phyloP scores from a whole-genome alignment of 2,797 vertebrate species.

The Acanthurus tractus region DNA sequence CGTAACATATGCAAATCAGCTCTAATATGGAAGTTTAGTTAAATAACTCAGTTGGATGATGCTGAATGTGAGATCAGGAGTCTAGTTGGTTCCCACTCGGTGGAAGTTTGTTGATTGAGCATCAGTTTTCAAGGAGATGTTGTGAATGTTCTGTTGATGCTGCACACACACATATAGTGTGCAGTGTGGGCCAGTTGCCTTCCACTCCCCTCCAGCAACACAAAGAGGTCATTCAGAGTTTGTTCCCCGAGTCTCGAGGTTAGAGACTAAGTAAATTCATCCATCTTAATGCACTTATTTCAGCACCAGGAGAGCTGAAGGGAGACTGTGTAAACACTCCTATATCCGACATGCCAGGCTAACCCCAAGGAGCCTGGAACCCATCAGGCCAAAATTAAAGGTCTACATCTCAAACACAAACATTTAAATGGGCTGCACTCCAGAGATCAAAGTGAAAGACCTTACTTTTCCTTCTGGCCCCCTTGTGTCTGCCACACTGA shows the following conservation, averaged over 20 bases:
- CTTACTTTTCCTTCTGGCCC: conserved; percentile 63
- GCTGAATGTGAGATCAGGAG: conserved; percentile 4
- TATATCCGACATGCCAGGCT: conserved; percentile 83
- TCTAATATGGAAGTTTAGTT: conserved; percentile 24
- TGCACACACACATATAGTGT: conserved; percentile 9
- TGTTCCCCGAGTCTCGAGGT: conserved; percentile 78
- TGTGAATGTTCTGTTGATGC: conserved; percentile 59
- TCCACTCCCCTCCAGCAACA: conserved; percentile 63
- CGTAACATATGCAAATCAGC: not conserved
- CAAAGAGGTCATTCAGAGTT: conserved; percentile 85
- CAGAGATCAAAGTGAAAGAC: conserved; percentile 83
- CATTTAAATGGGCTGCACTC: conserved; percentile 84
- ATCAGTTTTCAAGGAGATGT: conserved; percentile 46
- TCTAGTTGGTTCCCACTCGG: conserved; percentile 26
- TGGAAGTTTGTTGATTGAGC: conserved; percentile 49
- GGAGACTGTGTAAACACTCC: conserved; percentile 85
- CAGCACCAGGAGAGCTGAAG: conserved; percentile 80
- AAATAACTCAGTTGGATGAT: conserved; percentile 12
- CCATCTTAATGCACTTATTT: conserved; percentile 87
- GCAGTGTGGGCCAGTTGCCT: conserved; percentile 46
- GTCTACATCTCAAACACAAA: conserved; percentile 85
- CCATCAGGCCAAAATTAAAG: conserved; percentile 84
- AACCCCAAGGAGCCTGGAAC: conserved; percentile 85
- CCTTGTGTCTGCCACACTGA: conserved; percentile 53
- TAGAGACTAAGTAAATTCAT: conserved; percentile 87